Evolutionary conservation across 1,140 invertebrate species (phyloP), one percentile per base, ranked within the genome.

Genomic region (Ganaspis sp.): DNA sequence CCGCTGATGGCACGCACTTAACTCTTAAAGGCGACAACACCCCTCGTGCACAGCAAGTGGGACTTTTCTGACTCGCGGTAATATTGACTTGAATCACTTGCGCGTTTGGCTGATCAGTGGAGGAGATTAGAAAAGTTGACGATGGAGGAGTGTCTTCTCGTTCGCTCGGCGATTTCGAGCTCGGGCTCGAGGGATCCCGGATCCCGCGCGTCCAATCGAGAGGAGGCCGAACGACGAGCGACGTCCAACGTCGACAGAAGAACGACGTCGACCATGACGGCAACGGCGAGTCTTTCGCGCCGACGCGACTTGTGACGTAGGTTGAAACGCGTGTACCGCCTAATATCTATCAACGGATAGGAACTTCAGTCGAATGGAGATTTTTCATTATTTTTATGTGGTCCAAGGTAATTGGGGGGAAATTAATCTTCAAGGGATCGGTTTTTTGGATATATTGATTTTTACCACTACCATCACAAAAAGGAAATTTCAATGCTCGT

Each of bases 291-390:
- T 38, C 21, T 74, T 40, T 72, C 64, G 74, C 74, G 76, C 76
- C 74, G 72, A 75, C 80, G 45, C 72, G 21, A 70, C 70, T 74
- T 72, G 70, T 81, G 80, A 81, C 80, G 80, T 81, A 81, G 77
- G 72, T 76, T 42, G 72, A 64, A 64, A 29, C 58, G 58, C 21
- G 58, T 34, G 26, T 64, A 64, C 12, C 58, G 11, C 23, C 23
- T 26, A 64, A 26, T 26, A n/a, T 49, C n/a, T 49, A 64, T 64
- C 58, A 64, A 64, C 15, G 23, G 58, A 64, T 23, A 34, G 23
- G 11, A 64, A 64, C 21, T 64, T 58, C 23, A 26, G 23, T 26
- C 5, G 58, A 64, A 29, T 64, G 58, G 26, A 64, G 58, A 64
- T 64, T 29, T 64, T 26, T 64, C 23, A 64, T 64, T 64, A 64